phyloP scores from a whole-genome alignment of 2,113 vertebrate species.

The Melanerpes formicivorus region DNA sequence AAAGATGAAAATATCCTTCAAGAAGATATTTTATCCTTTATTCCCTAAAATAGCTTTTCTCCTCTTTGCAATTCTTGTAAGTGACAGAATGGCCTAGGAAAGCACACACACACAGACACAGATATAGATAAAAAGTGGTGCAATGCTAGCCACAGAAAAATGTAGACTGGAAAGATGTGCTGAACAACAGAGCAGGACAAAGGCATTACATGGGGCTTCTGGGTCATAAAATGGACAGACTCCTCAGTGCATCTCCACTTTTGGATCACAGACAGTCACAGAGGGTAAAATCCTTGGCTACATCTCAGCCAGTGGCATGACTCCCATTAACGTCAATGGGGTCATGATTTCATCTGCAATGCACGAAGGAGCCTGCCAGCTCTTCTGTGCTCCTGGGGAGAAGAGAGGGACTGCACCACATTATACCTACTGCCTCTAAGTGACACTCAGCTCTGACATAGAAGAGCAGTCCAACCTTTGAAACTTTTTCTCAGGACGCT shows the following conservation, averaged over 20 bases:
- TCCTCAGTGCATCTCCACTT: neutral
- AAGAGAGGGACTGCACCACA: neutral
- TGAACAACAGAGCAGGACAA: neutral
- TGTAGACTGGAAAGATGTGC: neutral
- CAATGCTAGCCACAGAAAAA: neutral
- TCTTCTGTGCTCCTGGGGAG: neutral
- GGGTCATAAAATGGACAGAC: neutral
- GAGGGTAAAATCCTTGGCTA: conserved; percentile 22
- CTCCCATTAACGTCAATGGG: neutral
- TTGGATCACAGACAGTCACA: neutral
- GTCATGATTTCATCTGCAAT: neutral
- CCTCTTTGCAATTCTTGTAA: neutral
- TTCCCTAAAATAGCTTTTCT: neutral
- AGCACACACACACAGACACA: neutral
- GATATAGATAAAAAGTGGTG: neutral
- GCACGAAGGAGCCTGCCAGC: neutral
- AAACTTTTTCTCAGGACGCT: neutral
- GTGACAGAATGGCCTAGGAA: neutral
- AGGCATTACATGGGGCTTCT: neutral
- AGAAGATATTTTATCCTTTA: neutral
- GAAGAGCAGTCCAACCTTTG: neutral
- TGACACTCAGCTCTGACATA: neutral
- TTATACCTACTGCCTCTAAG: neutral
- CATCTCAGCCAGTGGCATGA: neutral
- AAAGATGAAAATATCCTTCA: neutral